Conservation (phyloP, 2,113 vertebrate species). For the Cottus gobio region DNA sequence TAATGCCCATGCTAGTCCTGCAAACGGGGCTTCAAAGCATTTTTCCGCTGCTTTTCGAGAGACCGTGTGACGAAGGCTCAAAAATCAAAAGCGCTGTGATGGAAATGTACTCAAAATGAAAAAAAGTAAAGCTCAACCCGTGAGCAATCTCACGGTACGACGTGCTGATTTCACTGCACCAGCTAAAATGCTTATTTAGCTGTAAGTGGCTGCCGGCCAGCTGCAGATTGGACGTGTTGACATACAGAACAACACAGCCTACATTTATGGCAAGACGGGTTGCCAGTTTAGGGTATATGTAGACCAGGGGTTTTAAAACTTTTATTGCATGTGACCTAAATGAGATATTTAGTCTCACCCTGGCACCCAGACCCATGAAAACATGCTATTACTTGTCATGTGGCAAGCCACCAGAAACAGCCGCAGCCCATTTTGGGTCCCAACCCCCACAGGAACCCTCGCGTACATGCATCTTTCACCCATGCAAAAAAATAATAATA, state of each 20-base stretch:
- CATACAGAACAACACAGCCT: conserved; percentile 63
- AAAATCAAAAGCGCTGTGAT: conserved; percentile 1
- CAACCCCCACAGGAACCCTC: conserved; percentile 41
- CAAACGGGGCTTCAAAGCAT: conserved; percentile 41
- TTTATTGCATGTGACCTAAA: conserved; percentile 76
- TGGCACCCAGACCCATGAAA: conserved; percentile 64
- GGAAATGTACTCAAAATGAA: conserved; percentile 25
- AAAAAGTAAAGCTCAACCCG: conserved; percentile 13
- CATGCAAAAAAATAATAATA: conserved; percentile 32
- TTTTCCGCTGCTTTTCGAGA: conserved; percentile 26
- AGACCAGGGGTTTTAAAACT: conserved; percentile 67
- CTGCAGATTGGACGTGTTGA: conserved; percentile 64
- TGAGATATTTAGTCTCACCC: conserved; percentile 74
- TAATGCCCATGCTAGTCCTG: conserved; percentile 26
- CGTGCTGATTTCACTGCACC: conserved; percentile 45
- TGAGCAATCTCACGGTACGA: conserved; percentile 27
- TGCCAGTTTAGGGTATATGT: conserved; percentile 68
- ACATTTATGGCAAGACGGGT: conserved; percentile 63
- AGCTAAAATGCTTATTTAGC: conserved; percentile 47
- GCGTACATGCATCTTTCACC: conserved; percentile 50
- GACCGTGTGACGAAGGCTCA: conserved; percentile 14
- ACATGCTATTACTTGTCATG: conserved; percentile 74
- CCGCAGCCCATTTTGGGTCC: conserved; percentile 66
- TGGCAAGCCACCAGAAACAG: conserved; percentile 65
- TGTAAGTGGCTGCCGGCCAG: conserved; percentile 53